phyloP scores from a whole-genome alignment of 64 coral and sea anemone species.

The Hydrozoanthus tunicans region DNA sequence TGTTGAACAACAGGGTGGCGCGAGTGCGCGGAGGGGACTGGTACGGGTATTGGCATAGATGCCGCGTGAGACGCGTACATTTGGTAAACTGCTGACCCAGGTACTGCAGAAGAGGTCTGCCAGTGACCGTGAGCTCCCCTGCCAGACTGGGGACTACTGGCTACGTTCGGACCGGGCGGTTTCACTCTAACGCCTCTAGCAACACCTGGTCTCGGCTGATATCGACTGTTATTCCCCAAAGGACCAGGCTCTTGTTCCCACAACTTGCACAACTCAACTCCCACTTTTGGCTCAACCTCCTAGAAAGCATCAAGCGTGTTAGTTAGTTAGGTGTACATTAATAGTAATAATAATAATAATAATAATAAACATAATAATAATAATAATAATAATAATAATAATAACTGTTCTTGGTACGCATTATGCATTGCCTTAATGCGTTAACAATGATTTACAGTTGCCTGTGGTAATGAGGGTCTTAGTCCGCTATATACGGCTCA shows the following conservation, averaged over 20 bases:
- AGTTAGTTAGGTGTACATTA: too few species aligned
- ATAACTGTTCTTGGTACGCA: too few species aligned
- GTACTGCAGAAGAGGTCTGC: constrained; percentile 41
- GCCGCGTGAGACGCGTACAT: constrained; percentile 84
- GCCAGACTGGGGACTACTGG: constrained; percentile 38
- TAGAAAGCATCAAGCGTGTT: constrained; percentile 1
- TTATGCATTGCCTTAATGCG: too few species aligned
- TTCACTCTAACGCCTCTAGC: constrained; percentile 40
- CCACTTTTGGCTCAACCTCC: constrained; percentile 85
- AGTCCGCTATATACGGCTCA: too few species aligned
- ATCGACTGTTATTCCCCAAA: constrained; percentile 8
- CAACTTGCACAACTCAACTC: constrained; percentile 79
- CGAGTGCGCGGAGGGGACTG: constrained; percentile 69
- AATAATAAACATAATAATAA: too few species aligned
- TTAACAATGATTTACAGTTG: too few species aligned
- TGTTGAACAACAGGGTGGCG: constrained; percentile 49
- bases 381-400: too few species aligned
- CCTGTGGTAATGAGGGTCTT: too few species aligned
- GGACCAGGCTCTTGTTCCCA: constrained; percentile 71
- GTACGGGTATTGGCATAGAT: constrained; percentile 96
- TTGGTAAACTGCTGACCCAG: constrained; percentile 62
- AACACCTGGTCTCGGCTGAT: constrained; percentile 18
- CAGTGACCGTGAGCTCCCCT: constrained; percentile 53
- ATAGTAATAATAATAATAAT: too few species aligned
- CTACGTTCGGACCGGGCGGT: constrained; percentile 10